Base-by-base conservation (phyloP, 2,797 vertebrate genomes). In the Brachymystax lenok region DNA sequence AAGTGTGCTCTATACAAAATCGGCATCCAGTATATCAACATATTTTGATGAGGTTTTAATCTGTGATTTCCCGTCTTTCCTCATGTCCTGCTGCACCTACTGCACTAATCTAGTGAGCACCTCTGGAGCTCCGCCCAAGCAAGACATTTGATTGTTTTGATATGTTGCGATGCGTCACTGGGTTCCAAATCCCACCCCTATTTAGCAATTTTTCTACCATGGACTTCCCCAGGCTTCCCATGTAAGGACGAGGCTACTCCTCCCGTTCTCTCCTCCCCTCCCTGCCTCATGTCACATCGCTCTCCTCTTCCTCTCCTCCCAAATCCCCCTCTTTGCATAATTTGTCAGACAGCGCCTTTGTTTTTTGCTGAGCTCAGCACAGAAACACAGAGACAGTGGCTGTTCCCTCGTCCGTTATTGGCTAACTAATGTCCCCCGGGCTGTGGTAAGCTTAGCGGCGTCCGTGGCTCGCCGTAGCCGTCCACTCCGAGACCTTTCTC, bases 351-450 rank as follows among this genome's bases (percentile, higher is more conserved):
- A 82, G 84, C 77, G 71, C 77, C 76, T 84, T 67, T 85, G 76
- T 87, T 89, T 90, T 85, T 79, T 84, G 90, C 91, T 89, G 90
- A 92, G 86, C 84, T 90, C 81, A 91, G 91, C 90, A 88, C 68
- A 33, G 24, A 74, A 3, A 77, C 40, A 46, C 40, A 46, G 40
- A 3, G 12, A 46, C 40, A 74, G 81, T 86, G 82, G 77, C 87
- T 46, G 90, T 90, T 86, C 85, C 85, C 85, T 92, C 78, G 69
- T 74, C 66, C 69, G 80, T 86, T 87, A 90, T 91, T 80, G 80
- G 82, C 79, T 75, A 77, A 90, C 91, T 73, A 85, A 91, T 91
- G 81, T 78, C 73, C 69, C 56, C 10, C 1, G 5, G 33, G n/a
- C 56, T 28, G 68, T 27, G 8, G 4, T 50, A 50, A 27, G 52